Base-by-base conservation (phyloP, 2,113 vertebrate species). In the Penelope pileata region DNA sequence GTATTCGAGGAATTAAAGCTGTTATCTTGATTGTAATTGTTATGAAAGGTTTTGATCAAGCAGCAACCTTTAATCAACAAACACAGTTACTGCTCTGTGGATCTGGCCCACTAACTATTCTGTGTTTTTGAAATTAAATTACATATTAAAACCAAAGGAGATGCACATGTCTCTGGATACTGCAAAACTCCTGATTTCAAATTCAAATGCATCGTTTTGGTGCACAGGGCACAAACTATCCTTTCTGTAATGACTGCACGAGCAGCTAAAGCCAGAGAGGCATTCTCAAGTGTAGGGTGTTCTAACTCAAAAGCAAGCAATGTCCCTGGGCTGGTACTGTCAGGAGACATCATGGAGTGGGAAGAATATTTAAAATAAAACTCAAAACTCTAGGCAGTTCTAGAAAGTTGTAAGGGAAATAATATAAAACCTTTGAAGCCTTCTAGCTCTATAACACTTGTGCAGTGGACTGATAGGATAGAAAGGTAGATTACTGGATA, bases 281-380 rank as follows among this genome's bases (percentile, higher is more conserved):
- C 79, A 32, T 16, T 34, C 17, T 91, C 24, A 3, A 51, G 36
- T 34, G 40, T 47, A 30, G 69, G 90, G 47, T 73, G 32, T 88
- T 84, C 40, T 47, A 97, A 92, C 69, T 94, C 84, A 95, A 59
- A 36, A 84, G 81, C 64, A 92, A 96, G 81, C 69, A 95, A 66
- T 83, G 69, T 86, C 92, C 60, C 92, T 90, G 80, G 78, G 69
- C 77, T 73, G 72, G 79, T 34, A 27, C 75, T 94, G 72, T 85
- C 85, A 87, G 59, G 50, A 90, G 88, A 96, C 90, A 66, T 95
- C 82, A 91, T 13, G 42, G 51, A 59, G 64, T 91, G 43, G 62
- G 86, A 80, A 96, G 45, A 58, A 81, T 85, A 80, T 68, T 90
- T 63, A 36, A 67, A 7, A 82, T 79, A 94, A 91, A 88, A 42